Conservation (phyloP, 2,113 vertebrate species). For the Halichoeres trimaculatus region DNA sequence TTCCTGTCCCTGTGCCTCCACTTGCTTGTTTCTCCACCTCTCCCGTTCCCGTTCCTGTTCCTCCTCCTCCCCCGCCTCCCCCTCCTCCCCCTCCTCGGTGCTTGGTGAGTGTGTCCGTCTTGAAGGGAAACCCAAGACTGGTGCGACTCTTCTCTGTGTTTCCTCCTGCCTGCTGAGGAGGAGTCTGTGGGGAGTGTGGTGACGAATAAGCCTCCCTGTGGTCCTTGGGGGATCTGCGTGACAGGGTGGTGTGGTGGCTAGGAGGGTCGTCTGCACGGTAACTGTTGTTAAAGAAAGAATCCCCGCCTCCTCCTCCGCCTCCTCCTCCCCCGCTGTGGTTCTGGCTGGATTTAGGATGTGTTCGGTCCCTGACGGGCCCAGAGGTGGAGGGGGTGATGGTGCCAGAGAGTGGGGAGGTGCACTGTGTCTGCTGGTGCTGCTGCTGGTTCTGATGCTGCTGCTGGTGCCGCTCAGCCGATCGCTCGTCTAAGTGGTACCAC, state of each 20-base stretch:
- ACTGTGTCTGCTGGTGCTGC: constrained; percentile 88
- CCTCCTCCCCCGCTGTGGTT: constrained; percentile 84
- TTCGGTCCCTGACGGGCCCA: constrained; percentile 91
- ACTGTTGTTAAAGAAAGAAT: constrained; percentile 90
- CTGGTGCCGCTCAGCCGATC: constrained; percentile 91
- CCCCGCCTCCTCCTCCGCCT: constrained; percentile 71
- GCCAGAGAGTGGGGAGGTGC: constrained; percentile 94
- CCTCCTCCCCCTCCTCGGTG: constrained; percentile 82
- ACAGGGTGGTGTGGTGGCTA: constrained; percentile 92
- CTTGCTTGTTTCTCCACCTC: constrained; percentile 88
- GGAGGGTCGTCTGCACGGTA: constrained; percentile 93
- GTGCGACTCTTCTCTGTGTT: constrained; percentile 94
- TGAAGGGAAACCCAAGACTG: constrained; percentile 93
- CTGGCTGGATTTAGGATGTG: constrained; percentile 85
- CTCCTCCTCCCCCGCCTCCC: constrained; percentile 69
- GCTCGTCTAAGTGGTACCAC: constrained; percentile 99
- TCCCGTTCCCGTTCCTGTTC: constrained; percentile 18
- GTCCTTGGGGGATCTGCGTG: constrained; percentile 93
- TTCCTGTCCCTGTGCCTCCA: constrained; percentile 56
- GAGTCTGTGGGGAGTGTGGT: constrained; percentile 85
- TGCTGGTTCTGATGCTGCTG: constrained; percentile 67
- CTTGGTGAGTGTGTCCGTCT: constrained; percentile 93
- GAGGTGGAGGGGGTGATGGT: constrained; percentile 93
- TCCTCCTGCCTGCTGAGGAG: constrained; percentile 80
- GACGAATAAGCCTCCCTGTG: constrained; percentile 87